phyloP scores from a whole-genome alignment of 30 jellyfish, hydroid and myxozoan genomes.

The Turritopsis dohrnii region DNA sequence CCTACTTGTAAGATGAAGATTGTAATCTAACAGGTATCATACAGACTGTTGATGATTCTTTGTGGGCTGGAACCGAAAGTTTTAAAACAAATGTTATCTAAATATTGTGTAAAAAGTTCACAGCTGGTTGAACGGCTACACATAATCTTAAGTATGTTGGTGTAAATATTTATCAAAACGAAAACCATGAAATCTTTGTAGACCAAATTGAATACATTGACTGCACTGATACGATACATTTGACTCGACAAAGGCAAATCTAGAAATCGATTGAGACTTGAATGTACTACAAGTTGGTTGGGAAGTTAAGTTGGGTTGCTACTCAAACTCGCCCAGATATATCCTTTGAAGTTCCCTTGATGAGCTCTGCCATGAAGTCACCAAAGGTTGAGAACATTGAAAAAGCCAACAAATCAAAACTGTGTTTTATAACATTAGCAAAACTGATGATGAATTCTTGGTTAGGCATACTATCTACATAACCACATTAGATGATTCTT shows the following conservation, averaged over 20 bases:
- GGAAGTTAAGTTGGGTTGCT: neutral
- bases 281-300: neutral
- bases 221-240: neutral
- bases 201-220: neutral
- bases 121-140: neutral
- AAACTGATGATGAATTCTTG: too few relatives aligned
- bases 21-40: too few relatives aligned
- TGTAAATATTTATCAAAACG: neutral
- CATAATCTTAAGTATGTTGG: neutral
- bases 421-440: too few relatives aligned
- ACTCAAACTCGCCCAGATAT: neutral
- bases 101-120: neutral
- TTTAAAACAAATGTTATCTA: neutral
- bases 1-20: too few relatives aligned
- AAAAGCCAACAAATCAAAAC: too few relatives aligned
- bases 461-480: too few relatives aligned
- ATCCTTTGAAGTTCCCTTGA: neutral
- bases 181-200: neutral
- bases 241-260: neutral
- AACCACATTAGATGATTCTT: too few relatives aligned
- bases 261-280: neutral
- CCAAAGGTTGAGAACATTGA: neutral
- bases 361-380: neutral
- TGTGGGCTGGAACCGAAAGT: neutral
- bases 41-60: slow-evolving; percentile 20